Evolutionary conservation across 2,888 invertebrate species (phyloP).

Genomic region (Hypomecis punctinalis): DNA sequence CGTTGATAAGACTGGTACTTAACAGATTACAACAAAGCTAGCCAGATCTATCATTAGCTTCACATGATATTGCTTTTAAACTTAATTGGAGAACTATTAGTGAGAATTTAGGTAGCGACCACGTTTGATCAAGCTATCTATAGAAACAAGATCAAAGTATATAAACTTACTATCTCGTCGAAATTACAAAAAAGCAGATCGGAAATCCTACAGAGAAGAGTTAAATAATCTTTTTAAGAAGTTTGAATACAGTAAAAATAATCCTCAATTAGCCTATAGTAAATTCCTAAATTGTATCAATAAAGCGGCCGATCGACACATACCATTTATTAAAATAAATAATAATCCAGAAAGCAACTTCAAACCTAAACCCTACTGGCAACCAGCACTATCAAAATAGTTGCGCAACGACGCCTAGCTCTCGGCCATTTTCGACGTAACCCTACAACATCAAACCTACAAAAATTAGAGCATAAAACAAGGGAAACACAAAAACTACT

Average conservation of each 20-base stretch:
- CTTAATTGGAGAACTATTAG: not conserved
- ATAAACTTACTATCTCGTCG: slow-evolving; percentile 1
- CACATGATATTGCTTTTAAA: too few species aligned
- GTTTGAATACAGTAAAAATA: not conserved
- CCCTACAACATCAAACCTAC: slow-evolving; percentile 9
- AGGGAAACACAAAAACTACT: slow-evolving; percentile 5
- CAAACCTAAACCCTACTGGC: slow-evolving; percentile 20
- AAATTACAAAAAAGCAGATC: slow-evolving; percentile 17
- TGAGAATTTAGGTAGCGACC: slow-evolving; percentile 17
- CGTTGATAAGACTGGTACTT: too few species aligned
- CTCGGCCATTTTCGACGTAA: not conserved
- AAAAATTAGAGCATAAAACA: slow-evolving; percentile 1
- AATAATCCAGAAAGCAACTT: slow-evolving; percentile 1
- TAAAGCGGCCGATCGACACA: not conserved
- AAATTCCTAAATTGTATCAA: slow-evolving; percentile 6
- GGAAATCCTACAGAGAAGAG: not conserved
- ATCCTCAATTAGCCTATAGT: not conserved
- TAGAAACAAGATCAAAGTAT: too few species aligned
- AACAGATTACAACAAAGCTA: too few species aligned
- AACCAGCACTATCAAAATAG: slow-evolving; percentile 3
- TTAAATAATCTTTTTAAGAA: not conserved
- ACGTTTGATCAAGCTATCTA: slow-evolving; percentile 5
- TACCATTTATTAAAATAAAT: slow-evolving; percentile 1
- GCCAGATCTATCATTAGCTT: too few species aligned
- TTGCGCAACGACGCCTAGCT: slow-evolving; percentile 6